A percentile compares a stretch with the other conserved stretches of the same genome.
These are phyloP conservation scores for Xylota segnis DNA, from an alignment of 2,888 invertebrate species.

Conservation along the genomic window DNA sequence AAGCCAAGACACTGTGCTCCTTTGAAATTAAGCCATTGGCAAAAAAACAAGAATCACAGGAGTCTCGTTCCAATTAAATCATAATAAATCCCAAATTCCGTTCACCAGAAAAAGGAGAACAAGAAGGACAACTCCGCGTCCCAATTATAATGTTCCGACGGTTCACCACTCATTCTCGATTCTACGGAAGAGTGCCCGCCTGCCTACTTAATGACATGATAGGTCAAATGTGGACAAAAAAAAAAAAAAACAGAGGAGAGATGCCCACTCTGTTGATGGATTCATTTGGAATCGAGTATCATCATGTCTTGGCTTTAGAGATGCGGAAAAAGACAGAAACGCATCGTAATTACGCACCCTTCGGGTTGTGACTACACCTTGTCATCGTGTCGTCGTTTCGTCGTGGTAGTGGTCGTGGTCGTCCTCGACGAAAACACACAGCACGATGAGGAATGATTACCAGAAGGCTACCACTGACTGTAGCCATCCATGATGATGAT, in stretches of 20 bases:
- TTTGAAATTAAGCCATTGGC: constrained; percentile 47
- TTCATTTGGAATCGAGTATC: constrained; percentile 57
- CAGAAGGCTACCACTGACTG: constrained; percentile 44
- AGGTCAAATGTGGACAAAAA: constrained; percentile 56
- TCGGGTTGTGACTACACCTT: constrained; percentile 26
- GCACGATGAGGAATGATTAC: constrained; percentile 25
- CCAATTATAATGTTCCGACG: constrained; percentile 61
- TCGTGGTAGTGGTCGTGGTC: constrained; percentile 23
- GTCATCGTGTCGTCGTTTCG: too few relatives aligned
- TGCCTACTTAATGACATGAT: constrained; percentile 59
- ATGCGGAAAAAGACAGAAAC: constrained; percentile 30
- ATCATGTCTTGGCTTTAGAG: constrained; percentile 25
- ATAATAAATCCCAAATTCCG: constrained; percentile 62
- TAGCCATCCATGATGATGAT: constrained; percentile 25
- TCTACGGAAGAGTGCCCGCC: constrained; percentile 46
- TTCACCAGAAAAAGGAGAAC: constrained; percentile 10
- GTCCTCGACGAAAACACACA: constrained; percentile 27
- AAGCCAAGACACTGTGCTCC: constrained; percentile 5
- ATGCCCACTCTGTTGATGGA: constrained; percentile 54
- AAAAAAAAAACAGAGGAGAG: constrained; percentile 27
- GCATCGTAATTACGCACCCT: constrained; percentile 60
- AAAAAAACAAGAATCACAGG: constrained; percentile 35
- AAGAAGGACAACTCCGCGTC: constrained; percentile 19
- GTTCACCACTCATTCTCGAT: constrained; percentile 24
- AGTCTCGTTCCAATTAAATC: constrained; percentile 63